A percentile compares a stretch with the other conserved stretches of the same genome.
These are phyloP conservation scores for Phrynocephalus vlangalii DNA, from an alignment of 2,797 vertebrate genomes.

Conservation along the genomic window DNA sequence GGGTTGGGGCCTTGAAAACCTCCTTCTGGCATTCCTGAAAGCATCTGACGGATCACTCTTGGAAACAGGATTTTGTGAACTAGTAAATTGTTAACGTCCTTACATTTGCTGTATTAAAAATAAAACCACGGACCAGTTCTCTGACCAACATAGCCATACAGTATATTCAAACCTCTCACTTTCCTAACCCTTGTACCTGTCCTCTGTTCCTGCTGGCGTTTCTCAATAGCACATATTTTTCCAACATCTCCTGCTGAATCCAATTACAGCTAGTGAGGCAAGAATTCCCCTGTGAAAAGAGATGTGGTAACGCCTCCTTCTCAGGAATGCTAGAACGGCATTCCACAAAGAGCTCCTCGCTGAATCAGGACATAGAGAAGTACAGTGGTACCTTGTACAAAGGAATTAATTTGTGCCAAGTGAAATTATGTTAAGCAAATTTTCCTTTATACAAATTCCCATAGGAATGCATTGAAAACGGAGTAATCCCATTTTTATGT, in stretches of 20 bases:
- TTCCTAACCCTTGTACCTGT: background rate
- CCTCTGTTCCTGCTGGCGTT: background rate
- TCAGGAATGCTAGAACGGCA: background rate
- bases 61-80: background rate
- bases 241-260: slow-evolving; percentile 8
- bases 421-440: too few species aligned
- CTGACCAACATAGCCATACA: background rate
- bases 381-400: background rate
- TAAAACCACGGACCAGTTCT: background rate
- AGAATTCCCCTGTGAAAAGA: background rate
- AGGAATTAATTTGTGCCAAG: too few species aligned
- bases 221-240: slow-evolving; percentile 8
- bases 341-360: background rate
- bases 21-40: background rate
- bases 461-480: too few species aligned
- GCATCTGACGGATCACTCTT: too few species aligned
- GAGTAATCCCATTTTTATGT: too few species aligned
- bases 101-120: background rate
- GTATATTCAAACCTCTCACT: background rate
- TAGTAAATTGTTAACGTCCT: background rate
- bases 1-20: background rate
- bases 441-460: too few species aligned
- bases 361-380: background rate
- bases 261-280: slow-evolving; percentile 4
- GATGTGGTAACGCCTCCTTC: background rate